Percentiles rank a stretch among this genome's conserved stretches.
Conservation (phyloP, 2,888 invertebrate genomes). For the Lumbricus terrestris region DNA sequence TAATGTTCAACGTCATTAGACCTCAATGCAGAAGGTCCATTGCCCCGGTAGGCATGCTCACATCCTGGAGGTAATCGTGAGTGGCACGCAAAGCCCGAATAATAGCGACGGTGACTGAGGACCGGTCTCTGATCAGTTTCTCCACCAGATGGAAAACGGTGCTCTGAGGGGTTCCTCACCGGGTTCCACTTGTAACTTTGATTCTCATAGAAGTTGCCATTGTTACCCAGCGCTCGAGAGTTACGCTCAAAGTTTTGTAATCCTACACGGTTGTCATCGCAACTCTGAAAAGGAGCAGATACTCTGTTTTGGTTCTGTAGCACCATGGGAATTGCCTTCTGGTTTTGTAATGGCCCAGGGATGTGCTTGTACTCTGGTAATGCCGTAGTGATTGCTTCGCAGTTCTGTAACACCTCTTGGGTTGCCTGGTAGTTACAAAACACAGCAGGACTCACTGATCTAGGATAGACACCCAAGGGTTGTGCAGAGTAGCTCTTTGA, state of each 20-base stretch:
- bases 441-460: background rate
- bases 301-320: background rate
- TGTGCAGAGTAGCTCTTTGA: background rate
- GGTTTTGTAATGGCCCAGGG: background rate
- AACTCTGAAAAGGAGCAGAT: background rate
- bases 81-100: background rate
- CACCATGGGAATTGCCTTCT: background rate
- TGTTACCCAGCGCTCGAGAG: background rate
- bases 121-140: background rate
- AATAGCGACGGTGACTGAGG: background rate
- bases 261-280: background rate
- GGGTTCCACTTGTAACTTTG: background rate
- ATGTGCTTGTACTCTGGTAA: background rate
- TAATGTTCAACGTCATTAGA: background rate
- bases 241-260: background rate
- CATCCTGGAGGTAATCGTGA: background rate
- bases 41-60: background rate
- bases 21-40: background rate
- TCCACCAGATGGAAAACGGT: background rate
- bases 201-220: background rate
- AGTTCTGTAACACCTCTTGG: background rate
- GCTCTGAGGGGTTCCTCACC: background rate
- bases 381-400: background rate
- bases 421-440: background rate
- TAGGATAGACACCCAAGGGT: background rate